Conservation (phyloP, 2,888 invertebrate species). For the Scaptomyza polygonia region DNA sequence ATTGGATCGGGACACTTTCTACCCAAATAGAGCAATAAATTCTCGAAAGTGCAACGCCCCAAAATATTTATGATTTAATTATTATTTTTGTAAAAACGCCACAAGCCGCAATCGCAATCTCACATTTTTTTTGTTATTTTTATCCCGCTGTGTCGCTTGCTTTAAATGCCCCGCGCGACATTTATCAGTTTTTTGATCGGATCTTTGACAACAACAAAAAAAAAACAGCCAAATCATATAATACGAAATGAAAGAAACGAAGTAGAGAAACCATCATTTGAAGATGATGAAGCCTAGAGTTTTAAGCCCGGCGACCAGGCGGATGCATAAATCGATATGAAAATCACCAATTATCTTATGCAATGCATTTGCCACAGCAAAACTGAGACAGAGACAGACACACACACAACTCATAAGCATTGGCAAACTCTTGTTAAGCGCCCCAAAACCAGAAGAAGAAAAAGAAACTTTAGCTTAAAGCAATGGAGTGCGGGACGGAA, state of each 20-base stretch:
- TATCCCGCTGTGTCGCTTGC: conserved; percentile 55
- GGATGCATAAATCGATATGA: conserved; percentile 83
- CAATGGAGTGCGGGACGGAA: neutral
- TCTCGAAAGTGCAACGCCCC: conserved; percentile 27
- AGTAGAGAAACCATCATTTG: conserved; percentile 8
- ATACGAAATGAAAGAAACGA: conserved; percentile 15
- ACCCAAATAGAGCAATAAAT: conserved; percentile 75
- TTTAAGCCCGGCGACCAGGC: conserved; percentile 50
- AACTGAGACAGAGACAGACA: conserved; percentile 20
- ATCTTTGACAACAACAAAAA: conserved; percentile 40
- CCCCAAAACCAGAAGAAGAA: conserved; percentile 29
- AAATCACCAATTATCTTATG: conserved; percentile 81
- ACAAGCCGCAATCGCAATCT: conserved; percentile 11
- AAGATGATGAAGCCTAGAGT: conserved; percentile 30
- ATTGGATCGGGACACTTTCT: conserved; percentile 51
- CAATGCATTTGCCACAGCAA: conserved; percentile 49
- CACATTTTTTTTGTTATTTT: conserved; percentile 1
- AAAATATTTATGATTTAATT: conserved; percentile 72
- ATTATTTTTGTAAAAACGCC: conserved; percentile 55
- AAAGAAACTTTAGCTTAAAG: conserved; percentile 3
- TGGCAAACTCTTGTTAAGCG: conserved; percentile 71
- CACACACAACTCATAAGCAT: conserved; percentile 61
- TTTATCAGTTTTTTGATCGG: conserved; percentile 59
- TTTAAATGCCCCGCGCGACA: conserved; percentile 51
- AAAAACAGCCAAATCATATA: too few species aligned